Evolutionary conservation across 2,888 invertebrate genomes (phyloP), one percentile per base, ranked within the genome.

Genomic region (Macrosoma leucophasiata): DNA sequence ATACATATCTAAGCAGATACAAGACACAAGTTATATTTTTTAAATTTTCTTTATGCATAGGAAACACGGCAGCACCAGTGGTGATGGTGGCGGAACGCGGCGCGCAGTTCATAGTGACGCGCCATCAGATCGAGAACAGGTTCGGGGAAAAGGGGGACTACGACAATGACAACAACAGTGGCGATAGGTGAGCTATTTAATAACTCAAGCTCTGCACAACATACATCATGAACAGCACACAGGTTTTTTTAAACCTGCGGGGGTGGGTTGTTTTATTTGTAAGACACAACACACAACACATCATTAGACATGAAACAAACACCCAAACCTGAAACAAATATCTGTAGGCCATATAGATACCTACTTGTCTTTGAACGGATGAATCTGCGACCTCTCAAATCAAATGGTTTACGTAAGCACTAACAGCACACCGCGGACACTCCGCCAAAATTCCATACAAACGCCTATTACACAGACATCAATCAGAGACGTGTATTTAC

Each of bases 81-180:
- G 84, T 88, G 48, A 88, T 88, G 88, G 81, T 88, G 49, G 88
- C 82, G 1, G 88, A 88, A 44, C 76, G 85, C 15, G 87, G 72
- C 0, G 76, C 87, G 0, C 78, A 84, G 37, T 87, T 87, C 53
- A 66, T 88, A 27, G 71, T 72, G 33, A 70, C 67, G 2, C 69
- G 79, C 1, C 84, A 88, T 39, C 79, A 77, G 62, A 56, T 66
- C 1, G 71, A 65, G 46, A 62, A 60, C 12, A 48, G 55, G 11
- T 69, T 69, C 0, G 55, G 36, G 1, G 29, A 18, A 27, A 34
- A 31, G 0, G 35, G 65, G 1, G 54, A 34, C 4, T 61, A 65
- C 23, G 49, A 60, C 13, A 71, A 71, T 32, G 68, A 70, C n/a
- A 39, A 31, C 3, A 47, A 35, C 2, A 14, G n/a, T 10, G 18